Evolutionary conservation across 2,797 vertebrate species (phyloP).

Genomic region (Martes flavigula): DNA sequence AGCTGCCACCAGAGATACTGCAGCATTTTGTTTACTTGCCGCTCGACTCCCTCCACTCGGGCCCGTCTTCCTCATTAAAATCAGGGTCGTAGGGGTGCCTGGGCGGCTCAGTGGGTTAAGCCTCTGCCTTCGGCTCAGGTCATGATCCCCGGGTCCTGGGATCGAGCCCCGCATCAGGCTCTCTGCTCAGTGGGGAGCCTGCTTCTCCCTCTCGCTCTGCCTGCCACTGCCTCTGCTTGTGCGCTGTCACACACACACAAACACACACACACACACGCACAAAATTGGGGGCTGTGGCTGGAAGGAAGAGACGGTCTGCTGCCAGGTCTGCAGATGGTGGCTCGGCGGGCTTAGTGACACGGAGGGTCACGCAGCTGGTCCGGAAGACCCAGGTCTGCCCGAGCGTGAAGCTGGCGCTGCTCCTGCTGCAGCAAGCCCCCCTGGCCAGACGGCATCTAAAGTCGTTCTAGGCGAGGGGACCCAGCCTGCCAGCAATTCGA

Average conservation of each 20-base stretch:
- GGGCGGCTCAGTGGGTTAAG: no score
- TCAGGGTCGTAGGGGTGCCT: no score
- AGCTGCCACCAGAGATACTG: fast-evolving
- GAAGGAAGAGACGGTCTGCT: fast-evolving
- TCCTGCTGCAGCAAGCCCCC: fast-evolving
- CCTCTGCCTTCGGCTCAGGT: no score
- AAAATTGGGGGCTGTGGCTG: no score
- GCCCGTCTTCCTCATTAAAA: background rate
- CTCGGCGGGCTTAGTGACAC: fast-evolving
- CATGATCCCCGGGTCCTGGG: no score
- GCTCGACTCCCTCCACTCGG: background rate
- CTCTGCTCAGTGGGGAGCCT: no score
- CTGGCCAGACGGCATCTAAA: fast-evolving
- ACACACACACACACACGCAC: no score
- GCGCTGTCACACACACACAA: no score
- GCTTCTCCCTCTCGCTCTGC: no score
- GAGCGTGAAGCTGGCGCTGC: background rate
- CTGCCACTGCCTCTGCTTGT: no score
- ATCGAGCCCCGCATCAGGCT: no score
- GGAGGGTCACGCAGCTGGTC: fast-evolving
- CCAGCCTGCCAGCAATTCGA: background rate
- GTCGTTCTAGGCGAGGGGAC: background rate
- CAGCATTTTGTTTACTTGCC: fast-evolving
- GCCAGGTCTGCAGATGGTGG: background rate
- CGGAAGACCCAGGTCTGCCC: background rate